phyloP scores from a whole-genome alignment of 2,888 invertebrate genomes.

The Ichneumoninae sp. region DNA sequence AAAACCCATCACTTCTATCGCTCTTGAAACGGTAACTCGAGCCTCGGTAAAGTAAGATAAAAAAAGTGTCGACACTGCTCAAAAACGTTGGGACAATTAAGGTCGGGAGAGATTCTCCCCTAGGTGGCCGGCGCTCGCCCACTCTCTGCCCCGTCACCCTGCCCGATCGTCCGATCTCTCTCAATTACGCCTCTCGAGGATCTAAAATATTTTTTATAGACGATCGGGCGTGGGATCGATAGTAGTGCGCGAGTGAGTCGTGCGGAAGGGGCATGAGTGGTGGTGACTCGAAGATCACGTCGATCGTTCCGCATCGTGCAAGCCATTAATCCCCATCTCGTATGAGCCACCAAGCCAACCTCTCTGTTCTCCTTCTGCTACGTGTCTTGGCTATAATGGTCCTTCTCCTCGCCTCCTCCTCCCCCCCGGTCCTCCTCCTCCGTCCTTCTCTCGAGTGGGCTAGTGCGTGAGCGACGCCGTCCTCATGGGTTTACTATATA shows the following conservation, averaged over 20 bases:
- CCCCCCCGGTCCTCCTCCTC: slow-evolving; percentile 1
- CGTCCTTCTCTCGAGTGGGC: slow-evolving; percentile 42
- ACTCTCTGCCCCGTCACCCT: not conserved
- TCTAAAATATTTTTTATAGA: slow-evolving; percentile 40
- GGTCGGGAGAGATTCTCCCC: too few species aligned
- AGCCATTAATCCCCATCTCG: slow-evolving; percentile 57
- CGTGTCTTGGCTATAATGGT: slow-evolving; percentile 30
- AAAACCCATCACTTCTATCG: too few species aligned
- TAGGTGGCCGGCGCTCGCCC: too few species aligned
- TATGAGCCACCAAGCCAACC: not conserved
- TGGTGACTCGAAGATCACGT: slow-evolving; percentile 45
- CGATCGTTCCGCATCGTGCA: slow-evolving; percentile 50
- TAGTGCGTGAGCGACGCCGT: slow-evolving; percentile 40
- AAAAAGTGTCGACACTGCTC: too few species aligned
- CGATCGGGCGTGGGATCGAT: slow-evolving; percentile 52
- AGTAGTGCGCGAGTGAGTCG: slow-evolving; percentile 9
- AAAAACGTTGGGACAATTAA: too few species aligned
- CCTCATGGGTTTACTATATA: slow-evolving; percentile 69
- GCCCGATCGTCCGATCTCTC: not conserved
- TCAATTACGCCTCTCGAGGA: slow-evolving; percentile 19
- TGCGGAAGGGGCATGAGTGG: slow-evolving; percentile 4
- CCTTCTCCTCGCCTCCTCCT: slow-evolving; percentile 7
- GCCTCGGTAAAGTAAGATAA: too few species aligned
- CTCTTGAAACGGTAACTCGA: too few species aligned
- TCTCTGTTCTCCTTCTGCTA: slow-evolving; percentile 6